These are phyloP conservation scores for Streptopelia turtur DNA, from an alignment of 2,797 vertebrate species.

Conservation along the genomic window DNA sequence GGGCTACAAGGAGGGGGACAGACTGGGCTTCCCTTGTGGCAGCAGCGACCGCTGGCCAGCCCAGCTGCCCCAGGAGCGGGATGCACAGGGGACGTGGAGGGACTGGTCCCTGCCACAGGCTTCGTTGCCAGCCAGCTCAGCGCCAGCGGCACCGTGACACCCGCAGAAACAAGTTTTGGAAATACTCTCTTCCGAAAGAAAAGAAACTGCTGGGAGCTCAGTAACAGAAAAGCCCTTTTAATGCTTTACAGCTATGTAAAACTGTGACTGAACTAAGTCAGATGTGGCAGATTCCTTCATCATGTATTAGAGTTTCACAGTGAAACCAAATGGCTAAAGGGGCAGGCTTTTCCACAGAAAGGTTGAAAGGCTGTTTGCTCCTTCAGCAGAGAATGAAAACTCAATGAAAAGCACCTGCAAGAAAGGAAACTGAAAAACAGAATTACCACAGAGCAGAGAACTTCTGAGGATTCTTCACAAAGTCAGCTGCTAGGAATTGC, in stretches of 20 bases:
- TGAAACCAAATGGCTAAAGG: neutral
- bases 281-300: neutral
- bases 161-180: neutral
- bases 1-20: neutral
- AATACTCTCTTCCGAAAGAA: neutral
- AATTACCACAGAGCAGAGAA: neutral
- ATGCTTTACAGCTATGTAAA: neutral
- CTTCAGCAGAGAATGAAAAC: neutral
- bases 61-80: rapidly evolving
- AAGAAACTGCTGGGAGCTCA: neutral
- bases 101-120: neutral
- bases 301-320: rapidly evolving
- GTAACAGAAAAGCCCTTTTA: neutral
- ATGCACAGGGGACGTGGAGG: rapidly evolving
- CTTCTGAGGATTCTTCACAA: neutral
- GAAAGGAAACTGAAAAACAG: neutral
- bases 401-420: neutral
- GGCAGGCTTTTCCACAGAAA: neutral
- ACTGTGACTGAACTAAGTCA: neutral
- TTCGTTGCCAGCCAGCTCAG: rapidly evolving
- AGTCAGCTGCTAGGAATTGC: neutral
- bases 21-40: neutral
- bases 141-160: neutral
- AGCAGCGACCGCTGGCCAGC: rapidly evolving
- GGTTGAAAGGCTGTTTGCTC: neutral